phyloP scores from a whole-genome alignment of 2,888 invertebrate species.

The Steinernema scapterisci region DNA sequence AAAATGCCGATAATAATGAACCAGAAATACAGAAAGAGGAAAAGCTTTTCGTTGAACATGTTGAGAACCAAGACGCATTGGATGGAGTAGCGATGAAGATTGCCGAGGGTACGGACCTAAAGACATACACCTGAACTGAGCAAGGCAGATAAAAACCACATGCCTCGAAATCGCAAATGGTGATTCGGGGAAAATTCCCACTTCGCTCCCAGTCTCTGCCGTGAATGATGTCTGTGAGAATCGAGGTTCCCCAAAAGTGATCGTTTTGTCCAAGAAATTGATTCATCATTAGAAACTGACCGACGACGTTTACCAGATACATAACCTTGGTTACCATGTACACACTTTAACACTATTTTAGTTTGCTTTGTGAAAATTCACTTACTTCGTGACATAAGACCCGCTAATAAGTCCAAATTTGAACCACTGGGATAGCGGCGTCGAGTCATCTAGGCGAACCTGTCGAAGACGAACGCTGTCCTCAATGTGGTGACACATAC shows the following conservation, averaged over 20 bases:
- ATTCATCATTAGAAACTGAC: conserved; percentile 63
- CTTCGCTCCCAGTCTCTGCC: conserved; percentile 63
- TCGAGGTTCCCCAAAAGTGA: conserved; percentile 58
- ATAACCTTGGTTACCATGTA: conserved; percentile 62
- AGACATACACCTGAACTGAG: neutral
- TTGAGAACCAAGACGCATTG: conserved; percentile 51
- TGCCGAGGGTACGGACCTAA: conserved; percentile 46
- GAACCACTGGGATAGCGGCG: conserved; percentile 37
- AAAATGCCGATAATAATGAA: conserved; percentile 46
- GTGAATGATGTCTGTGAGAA: conserved; percentile 57
- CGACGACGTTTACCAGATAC: conserved; percentile 61
- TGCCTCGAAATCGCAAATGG: conserved; percentile 65
- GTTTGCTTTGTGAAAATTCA: neutral
- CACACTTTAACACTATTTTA: conserved; percentile 47
- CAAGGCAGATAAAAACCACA: neutral
- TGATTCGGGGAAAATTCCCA: conserved; percentile 65
- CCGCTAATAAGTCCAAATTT: conserved; percentile 57
- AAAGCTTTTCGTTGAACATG: conserved; percentile 66
- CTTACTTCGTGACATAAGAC: conserved; percentile 55
- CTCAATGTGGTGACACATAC: conserved; percentile 46
- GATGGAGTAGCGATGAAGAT: conserved; percentile 50
- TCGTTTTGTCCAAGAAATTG: conserved; percentile 59
- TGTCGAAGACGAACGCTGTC: conserved; percentile 47
- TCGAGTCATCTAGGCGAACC: conserved; percentile 40
- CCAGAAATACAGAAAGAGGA: conserved; percentile 63